Evolutionary conservation across 2,888 invertebrate genomes (phyloP).

Genomic region (Phasia obesa): DNA sequence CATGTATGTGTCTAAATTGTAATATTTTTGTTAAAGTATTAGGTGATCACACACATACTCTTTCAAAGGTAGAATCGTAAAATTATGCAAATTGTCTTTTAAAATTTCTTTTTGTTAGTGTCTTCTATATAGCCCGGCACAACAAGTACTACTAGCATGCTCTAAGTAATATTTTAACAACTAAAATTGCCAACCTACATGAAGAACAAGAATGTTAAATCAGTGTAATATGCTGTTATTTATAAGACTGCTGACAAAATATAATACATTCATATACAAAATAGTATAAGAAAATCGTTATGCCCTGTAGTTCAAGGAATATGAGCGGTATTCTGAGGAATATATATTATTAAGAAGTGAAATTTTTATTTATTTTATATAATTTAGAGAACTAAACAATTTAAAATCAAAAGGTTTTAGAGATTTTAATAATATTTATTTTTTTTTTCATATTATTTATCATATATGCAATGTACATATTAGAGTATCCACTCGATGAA

Average conservation of each 20-base stretch:
- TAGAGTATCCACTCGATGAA: no score
- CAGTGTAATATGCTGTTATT: constrained; percentile 23
- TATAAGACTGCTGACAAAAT: background rate
- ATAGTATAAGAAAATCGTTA: background rate
- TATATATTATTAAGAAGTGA: no score
- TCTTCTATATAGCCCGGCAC: background rate
- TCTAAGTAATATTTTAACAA: constrained; percentile 40
- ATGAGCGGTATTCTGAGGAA: no score
- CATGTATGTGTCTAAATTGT: background rate
- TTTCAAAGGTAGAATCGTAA: background rate
- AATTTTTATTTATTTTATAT: no score
- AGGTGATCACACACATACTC: constrained; percentile 4
- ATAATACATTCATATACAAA: background rate
- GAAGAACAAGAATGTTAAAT: background rate
- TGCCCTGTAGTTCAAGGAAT: background rate
- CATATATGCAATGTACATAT: no score
- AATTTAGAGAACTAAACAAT: no score
- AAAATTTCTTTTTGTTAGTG: background rate
- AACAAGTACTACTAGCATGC: constrained; percentile 21
- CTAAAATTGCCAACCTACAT: background rate
- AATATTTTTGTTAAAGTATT: constrained; percentile 7
- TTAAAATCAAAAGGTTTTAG: no score
- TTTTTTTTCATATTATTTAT: no score
- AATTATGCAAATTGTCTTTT: constrained; percentile 46
- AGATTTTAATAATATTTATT: no score